A percentile compares a stretch with the other conserved stretches of the same genome.
phyloP scores from a whole-genome alignment of 1,140 invertebrate genomes.

The Halictus rubicundus region DNA sequence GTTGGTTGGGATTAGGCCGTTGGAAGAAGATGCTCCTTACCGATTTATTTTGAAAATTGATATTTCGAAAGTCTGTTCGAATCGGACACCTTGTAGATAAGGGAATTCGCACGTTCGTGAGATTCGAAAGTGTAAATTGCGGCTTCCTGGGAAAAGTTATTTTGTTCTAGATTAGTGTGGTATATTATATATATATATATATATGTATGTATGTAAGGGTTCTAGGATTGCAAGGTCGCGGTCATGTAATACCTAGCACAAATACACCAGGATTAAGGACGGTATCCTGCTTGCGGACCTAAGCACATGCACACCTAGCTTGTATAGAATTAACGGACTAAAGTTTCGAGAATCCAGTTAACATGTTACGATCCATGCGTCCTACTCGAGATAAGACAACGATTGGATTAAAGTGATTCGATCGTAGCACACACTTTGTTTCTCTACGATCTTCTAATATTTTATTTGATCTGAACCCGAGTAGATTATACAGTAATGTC shows the following conservation, averaged over 20 bases:
- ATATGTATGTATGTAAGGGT: background rate
- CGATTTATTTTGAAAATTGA: too few species aligned
- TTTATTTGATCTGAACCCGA: too few species aligned
- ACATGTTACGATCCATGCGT: background rate
- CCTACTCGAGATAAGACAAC: background rate
- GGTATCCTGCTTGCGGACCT: slow-evolving; percentile 29
- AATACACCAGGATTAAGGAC: slow-evolving; percentile 2
- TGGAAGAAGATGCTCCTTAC: too few species aligned
- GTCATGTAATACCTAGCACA: slow-evolving; percentile 15
- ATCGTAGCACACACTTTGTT: background rate
- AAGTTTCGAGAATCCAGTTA: slow-evolving; percentile 12
- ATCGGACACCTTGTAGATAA: too few species aligned
- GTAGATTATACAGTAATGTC: too few species aligned
- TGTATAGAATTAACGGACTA: slow-evolving; percentile 5
- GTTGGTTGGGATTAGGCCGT: too few species aligned
- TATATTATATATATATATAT: too few species aligned
- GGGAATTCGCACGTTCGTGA: too few species aligned
- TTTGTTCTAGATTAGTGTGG: background rate
- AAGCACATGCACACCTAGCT: slow-evolving; percentile 34
- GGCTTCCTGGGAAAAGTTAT: background rate
- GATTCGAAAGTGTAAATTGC: too few species aligned
- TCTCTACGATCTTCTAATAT: too few species aligned
- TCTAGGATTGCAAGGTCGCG: slow-evolving; percentile 9
- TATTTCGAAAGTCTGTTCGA: too few species aligned
- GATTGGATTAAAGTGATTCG: background rate